Base-by-base conservation (phyloP, 1,140 invertebrate genomes). In the Leptinotarsa texana region DNA sequence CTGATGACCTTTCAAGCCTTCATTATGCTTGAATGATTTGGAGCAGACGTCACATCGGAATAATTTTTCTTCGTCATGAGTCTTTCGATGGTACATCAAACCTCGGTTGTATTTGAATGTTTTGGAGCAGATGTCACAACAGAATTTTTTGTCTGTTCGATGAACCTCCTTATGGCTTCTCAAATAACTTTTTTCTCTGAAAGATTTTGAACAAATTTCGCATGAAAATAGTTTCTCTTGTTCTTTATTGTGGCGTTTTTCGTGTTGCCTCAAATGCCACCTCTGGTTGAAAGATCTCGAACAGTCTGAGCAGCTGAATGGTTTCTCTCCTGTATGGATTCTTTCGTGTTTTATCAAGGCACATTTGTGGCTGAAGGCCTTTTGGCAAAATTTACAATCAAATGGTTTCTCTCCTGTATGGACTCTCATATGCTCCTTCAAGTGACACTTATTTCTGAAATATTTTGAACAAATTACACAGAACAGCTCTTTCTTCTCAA, bases 81-180 rank as follows among this genome's bases (percentile, higher is more conserved):
- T 27, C 13, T 15, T 24, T 18, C 5, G 27, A 18, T 68, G 66
- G 4, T 42, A 17, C 13, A 17, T 21, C 66, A 68, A 42, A 17
- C 17, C 13, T 15, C 27, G 13, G 13, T 17, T n/a, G n/a, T 57
- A 15, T 0, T 90, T 88, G 83, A 95, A 95, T 24, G 90, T 88
- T 85, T 94, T 93, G 2, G 88, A 87, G 82, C 93, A 95, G n/a
- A 92, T 81, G 17, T 89, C 87, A 83, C 94, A 95, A 67, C 88
- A 88, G 81, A 93, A 93, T 4, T 93, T 93, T 80, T 94, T 94
- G 83, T 95, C 93, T 51, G 90, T 91, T 24, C 90, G 91, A 81
- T 93, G 92, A 3, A 89, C 77, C 18, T 91, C 87, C 78, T 88
- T 82, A 82, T 94, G 93, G 82, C 92, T 91, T 74, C 89, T 90